Conservation (phyloP, 2,113 vertebrate genomes). For the Hyaena hyaena region DNA sequence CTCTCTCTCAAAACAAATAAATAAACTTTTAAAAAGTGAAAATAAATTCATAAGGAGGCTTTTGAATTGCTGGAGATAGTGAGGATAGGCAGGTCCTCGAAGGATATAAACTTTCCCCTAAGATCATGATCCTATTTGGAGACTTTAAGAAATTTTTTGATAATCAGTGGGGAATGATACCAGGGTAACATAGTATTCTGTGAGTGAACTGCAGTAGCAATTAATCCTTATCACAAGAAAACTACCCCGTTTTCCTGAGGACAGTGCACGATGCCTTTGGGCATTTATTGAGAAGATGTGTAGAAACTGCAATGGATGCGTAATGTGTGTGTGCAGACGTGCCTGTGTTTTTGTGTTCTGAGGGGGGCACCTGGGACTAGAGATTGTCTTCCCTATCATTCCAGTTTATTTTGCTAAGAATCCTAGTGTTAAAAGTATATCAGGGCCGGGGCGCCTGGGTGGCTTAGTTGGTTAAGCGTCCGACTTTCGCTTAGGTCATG, state of each 20-base stretch:
- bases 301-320: background rate
- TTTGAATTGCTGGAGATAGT: background rate
- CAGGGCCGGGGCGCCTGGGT: background rate
- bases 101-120: background rate
- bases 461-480: no score
- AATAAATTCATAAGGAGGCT: background rate
- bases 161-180: background rate
- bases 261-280: background rate
- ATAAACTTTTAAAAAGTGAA: background rate
- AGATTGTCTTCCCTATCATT: background rate
- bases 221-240: background rate
- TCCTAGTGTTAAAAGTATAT: background rate
- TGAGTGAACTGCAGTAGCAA: background rate
- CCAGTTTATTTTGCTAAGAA: background rate
- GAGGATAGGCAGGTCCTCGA: background rate
- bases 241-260: background rate
- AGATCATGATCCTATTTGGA: background rate
- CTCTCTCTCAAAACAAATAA: no score
- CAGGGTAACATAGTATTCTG: background rate
- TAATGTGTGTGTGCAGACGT: background rate
- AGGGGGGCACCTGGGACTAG: background rate
- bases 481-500: no score
- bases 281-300: background rate
- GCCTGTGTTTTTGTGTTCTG: background rate
- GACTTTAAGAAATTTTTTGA: background rate